Evolutionary conservation across 2,888 invertebrate species (phyloP).

Genomic region (Elysia crispata): DNA sequence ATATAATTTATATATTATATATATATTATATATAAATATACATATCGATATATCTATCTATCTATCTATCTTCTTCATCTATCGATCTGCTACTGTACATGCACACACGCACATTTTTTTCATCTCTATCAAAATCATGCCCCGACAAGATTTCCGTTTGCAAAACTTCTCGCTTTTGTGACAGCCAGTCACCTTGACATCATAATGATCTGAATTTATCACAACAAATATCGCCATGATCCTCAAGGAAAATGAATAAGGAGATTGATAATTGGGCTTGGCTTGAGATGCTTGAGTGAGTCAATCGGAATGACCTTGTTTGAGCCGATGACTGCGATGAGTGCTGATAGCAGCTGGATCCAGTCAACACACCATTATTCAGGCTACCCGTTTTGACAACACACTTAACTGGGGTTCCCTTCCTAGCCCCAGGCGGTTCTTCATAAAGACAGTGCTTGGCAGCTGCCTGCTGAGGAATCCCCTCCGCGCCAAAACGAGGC

Average conservation of each 20-base stretch:
- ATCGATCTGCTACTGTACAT: no score
- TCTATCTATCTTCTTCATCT: neutral
- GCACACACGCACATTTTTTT: no score
- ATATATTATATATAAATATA: no score
- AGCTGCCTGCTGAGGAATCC: conserved; percentile 20
- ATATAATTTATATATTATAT: no score
- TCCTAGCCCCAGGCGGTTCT: conserved; percentile 10
- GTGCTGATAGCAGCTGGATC: neutral
- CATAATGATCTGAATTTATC: neutral
- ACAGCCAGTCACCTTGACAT: no score
- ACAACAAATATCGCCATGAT: neutral
- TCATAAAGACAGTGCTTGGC: conserved; percentile 33
- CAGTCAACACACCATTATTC: neutral
- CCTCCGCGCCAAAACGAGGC: conserved; percentile 50
- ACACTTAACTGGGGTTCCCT: conserved; percentile 44
- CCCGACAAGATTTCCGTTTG: no score
- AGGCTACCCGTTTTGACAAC: neutral
- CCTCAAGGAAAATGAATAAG: neutral
- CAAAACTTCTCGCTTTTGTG: no score
- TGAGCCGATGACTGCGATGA: neutral
- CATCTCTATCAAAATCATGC: no score
- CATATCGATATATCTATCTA: no score
- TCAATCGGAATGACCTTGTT: neutral
- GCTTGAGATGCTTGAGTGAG: neutral
- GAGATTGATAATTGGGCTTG: neutral